Percentiles rank a stretch among this genome's conserved stretches.
phyloP scores from a whole-genome alignment of 2,888 invertebrate genomes.

The Himalopsyche anomala region DNA sequence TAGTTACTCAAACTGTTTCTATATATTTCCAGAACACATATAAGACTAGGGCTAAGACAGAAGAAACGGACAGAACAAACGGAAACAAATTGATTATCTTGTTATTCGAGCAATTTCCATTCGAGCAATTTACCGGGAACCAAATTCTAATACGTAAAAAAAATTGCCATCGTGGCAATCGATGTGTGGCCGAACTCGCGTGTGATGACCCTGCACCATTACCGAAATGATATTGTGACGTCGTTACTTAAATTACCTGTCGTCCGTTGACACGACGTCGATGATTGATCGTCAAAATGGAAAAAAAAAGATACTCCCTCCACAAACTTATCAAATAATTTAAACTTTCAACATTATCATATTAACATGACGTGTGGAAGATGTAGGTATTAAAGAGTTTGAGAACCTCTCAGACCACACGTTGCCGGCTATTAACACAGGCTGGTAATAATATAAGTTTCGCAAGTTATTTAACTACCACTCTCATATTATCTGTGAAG shows the following conservation, averaged over 20 bases:
- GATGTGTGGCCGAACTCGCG: background rate
- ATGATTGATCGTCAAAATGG: conserved; percentile 13
- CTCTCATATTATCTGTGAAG: too few relatives aligned
- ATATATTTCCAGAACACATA: too few relatives aligned
- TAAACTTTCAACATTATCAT: conserved; percentile 25
- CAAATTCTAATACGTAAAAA: background rate
- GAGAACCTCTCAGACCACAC: too few relatives aligned
- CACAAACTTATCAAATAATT: conserved; percentile 8
- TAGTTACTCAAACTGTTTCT: too few relatives aligned
- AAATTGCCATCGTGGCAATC: background rate
- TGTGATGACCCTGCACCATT: background rate
- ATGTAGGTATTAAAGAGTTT: too few relatives aligned
- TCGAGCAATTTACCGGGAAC: background rate
- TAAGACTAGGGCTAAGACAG: too few relatives aligned
- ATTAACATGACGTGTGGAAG: conserved; percentile 19
- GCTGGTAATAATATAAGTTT: too few relatives aligned
- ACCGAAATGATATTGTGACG: conserved; percentile 14
- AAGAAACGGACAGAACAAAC: too few relatives aligned
- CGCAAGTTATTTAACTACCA: too few relatives aligned
- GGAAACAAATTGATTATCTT: too few relatives aligned
- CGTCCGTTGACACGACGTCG: background rate
- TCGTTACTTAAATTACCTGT: conserved; percentile 26
- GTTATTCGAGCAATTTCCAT: too few relatives aligned
- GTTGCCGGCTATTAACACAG: too few relatives aligned
- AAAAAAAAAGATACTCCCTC: background rate